Base-by-base conservation (phyloP, 1,140 invertebrate species). In the Lasioglossum baleicum region DNA sequence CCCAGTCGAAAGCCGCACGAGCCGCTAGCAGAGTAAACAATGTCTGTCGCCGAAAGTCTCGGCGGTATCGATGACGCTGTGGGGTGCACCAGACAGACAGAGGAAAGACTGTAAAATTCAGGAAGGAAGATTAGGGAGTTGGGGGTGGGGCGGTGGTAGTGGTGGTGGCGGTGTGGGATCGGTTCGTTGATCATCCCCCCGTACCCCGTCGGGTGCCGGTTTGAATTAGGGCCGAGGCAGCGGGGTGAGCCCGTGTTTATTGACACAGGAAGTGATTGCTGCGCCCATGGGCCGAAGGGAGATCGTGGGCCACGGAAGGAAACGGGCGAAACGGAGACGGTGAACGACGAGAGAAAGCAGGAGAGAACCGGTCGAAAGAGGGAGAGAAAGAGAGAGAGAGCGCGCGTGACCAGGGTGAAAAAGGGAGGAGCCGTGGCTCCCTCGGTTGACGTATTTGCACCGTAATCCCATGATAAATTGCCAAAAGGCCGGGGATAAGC, bases 381-480 rank as follows among this genome's bases (percentile, higher is more conserved):
- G 2, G 17, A 56, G 20, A 3, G 53, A 7, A 0, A 56, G 53
- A 1, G 17, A 8, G 20, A 58, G 17, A 7, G n/a, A n/a, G 44
- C 53, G 48, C 63, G 70, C 35, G 82, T 73, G 48, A 78, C 22
- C n/a, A 51, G 56, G 64, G 69, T 56, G 68, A 80, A n/a, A 31
- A 63, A 31, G 61, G 22, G 80, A 79, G 68, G 67, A 63, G 65
- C 77, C 51, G 3, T 35, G 17, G 76, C 79, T 81, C 85, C 87
- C 80, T 83, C 65, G 79, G 75, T 80, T 81, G 73, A 84, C 90
- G 87, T 92, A 92, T 92, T 92, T 91, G 91, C 91, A 90, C 69
- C 91, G 90, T 92, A 92, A 93, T 93, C 92, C 90, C 90, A 88
- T 93, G 91, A 93, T 92, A 91, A 92, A 93, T 92, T 90, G 86